Evolutionary conservation across 2,113 vertebrate genomes (phyloP), one percentile per base, ranked within the genome.

Genomic region (Cygnus buccinator): DNA sequence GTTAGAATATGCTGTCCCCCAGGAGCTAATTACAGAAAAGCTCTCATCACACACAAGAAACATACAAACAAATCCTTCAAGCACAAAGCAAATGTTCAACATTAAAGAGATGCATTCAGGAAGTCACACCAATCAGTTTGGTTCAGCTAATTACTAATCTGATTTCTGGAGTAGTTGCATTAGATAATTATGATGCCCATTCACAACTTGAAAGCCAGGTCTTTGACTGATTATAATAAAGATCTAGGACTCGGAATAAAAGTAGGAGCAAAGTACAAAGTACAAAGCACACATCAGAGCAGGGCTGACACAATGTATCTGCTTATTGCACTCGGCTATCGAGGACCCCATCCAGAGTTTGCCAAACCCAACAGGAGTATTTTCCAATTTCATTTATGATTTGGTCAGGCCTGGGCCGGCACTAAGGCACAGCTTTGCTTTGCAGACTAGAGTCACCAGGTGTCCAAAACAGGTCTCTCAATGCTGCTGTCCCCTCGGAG

Each of bases 1-100:
- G 98, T 99, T 99, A 98, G 99, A 99, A 99, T 98, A 98, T 97
- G 97, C 97, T 97, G 98, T 99, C 99, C 99, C 99, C 97, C 94
- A 99, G 99, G 99, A 99, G 98, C 99, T 99, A 99, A 99, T 99
- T 99, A 99, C 98, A 98, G 98, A 98, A 99, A 99, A 99, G 98
- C 98, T 98, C 98, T 99, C 99, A 99, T 99, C 99, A 98, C 98
- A 99, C 98, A 95, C 98, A 97, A 98, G 98, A 99, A 99, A 99
- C 98, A 99, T 98, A 99, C 98, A 99, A 99, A 99, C 99, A 99
- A 99, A 99, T 99, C 99, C 98, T 99, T 99, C 99, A 99, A 99
- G 99, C 99, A 99, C 99, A 99, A 99, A 99, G 99, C 98, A 98
- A 99, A 98, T 99, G 99, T 98, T 99, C 98, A 99, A 99, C 99